Percentiles rank a stretch among this genome's conserved stretches.
phyloP scores from a whole-genome alignment of 1,140 invertebrate genomes.

The Drosophila hydei region DNA sequence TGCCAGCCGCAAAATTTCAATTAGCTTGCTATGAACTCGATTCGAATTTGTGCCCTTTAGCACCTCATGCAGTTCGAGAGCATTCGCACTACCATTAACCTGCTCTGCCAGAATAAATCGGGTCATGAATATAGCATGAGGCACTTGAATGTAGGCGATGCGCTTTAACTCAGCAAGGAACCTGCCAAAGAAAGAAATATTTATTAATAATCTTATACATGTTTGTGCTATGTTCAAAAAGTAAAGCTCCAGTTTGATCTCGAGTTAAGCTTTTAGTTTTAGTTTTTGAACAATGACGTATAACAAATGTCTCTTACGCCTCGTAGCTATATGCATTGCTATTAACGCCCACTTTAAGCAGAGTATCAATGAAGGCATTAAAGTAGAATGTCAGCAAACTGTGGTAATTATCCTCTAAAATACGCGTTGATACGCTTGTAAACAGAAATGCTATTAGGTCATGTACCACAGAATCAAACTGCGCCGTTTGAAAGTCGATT shows the following conservation, averaged over 20 bases:
- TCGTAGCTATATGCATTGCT: constrained; percentile 43
- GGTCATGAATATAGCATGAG: constrained; percentile 74
- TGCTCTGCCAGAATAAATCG: constrained; percentile 67
- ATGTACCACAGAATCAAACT: constrained; percentile 85
- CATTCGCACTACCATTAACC: constrained; percentile 25
- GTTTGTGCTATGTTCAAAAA: background rate
- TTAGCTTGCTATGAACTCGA: constrained; percentile 49
- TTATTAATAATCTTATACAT: background rate
- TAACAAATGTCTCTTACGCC: constrained; percentile 39
- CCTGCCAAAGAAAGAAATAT: constrained; percentile 28
- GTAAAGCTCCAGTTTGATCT: background rate
- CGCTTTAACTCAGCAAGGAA: constrained; percentile 64
- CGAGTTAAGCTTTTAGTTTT: no score
- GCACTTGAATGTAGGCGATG: constrained; percentile 65
- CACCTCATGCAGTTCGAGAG: constrained; percentile 41
- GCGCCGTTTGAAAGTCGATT: constrained; percentile 87
- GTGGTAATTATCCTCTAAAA: constrained; percentile 84
- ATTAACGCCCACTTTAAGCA: constrained; percentile 55
- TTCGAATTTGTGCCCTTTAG: constrained; percentile 47
- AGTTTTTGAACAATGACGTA: background rate
- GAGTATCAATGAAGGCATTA: constrained; percentile 82
- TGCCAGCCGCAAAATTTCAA: constrained; percentile 52
- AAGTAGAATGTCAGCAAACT: constrained; percentile 85
- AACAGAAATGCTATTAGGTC: constrained; percentile 86
- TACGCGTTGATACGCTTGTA: constrained; percentile 84